These are phyloP conservation scores for Tuberolachnus salignus DNA, from an alignment of 2,888 invertebrate species.

Conservation along the genomic window DNA sequence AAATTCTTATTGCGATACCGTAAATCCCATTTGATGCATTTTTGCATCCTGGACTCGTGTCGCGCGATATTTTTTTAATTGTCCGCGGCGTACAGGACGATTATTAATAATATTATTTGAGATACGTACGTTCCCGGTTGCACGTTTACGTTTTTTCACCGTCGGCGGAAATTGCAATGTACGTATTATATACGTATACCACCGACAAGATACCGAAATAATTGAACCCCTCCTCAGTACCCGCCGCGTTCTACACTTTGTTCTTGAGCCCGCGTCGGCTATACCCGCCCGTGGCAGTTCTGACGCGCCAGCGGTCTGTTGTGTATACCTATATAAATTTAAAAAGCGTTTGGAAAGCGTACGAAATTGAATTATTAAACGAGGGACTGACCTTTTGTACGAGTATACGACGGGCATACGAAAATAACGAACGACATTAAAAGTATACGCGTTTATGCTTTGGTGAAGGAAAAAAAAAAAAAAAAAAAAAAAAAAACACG, in stretches of 20 bases:
- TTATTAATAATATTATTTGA: too few species aligned
- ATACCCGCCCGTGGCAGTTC: too few species aligned
- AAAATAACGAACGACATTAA: conserved; percentile 39
- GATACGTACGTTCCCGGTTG: background rate
- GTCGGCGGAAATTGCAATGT: background rate
- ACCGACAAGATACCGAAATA: too few species aligned
- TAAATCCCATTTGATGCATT: too few species aligned
- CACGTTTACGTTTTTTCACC: background rate
- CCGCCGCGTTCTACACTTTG: too few species aligned
- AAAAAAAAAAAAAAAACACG: conserved; percentile 20
- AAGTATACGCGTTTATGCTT: conserved; percentile 31
- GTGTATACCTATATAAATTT: background rate
- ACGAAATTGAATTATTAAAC: conserved; percentile 37
- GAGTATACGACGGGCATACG: background rate
- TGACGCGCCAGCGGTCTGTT: background rate
- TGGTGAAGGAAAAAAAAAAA: conserved; percentile 27
- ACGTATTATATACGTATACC: background rate
- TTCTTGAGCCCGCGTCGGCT: too few species aligned
- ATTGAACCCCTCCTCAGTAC: too few species aligned
- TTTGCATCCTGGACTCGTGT: too few species aligned
- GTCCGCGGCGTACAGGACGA: too few species aligned
- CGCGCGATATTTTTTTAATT: too few species aligned
- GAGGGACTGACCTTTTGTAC: conserved; percentile 24
- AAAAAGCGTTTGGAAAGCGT: conserved; percentile 10
- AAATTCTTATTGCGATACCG: too few species aligned